A percentile compares a stretch with the other conserved stretches of the same genome.
These are phyloP conservation scores for Cantharis nigra DNA, from an alignment of 2,888 invertebrate species.

Conservation along the genomic window DNA sequence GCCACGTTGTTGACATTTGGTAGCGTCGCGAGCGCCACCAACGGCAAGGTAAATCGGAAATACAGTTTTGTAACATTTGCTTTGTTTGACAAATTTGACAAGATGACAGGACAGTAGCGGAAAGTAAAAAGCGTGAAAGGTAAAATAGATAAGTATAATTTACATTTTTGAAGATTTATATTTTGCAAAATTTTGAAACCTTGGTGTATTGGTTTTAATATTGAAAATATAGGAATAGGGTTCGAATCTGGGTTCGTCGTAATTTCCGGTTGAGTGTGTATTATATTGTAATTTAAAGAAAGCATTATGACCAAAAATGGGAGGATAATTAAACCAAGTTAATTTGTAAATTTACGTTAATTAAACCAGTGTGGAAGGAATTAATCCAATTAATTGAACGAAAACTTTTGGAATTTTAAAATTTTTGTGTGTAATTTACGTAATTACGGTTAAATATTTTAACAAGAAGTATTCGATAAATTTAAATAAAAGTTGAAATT, in stretches of 20 bases:
- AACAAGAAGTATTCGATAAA: not conserved
- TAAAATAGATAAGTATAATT: too few species aligned
- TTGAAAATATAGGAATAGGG: too few species aligned
- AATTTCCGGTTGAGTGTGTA: not conserved
- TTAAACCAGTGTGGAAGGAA: constrained; percentile 34
- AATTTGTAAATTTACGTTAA: constrained; percentile 47
- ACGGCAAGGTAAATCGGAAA: too few species aligned
- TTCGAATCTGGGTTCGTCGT: not conserved
- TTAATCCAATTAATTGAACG: not conserved
- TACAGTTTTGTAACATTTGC: too few species aligned
- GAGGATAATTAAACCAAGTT: constrained; percentile 42
- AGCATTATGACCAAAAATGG: constrained; percentile 3
- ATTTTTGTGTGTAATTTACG: not conserved
- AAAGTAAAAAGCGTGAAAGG: too few species aligned
- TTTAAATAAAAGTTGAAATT: not conserved
- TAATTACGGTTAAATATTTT: not conserved
- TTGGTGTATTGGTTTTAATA: too few species aligned
- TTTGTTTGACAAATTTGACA: too few species aligned
- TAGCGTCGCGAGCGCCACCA: too few species aligned
- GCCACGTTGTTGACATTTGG: too few species aligned
- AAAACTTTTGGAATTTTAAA: not conserved
- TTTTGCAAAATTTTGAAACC: too few species aligned
- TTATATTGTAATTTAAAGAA: not conserved
- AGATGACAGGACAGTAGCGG: too few species aligned
- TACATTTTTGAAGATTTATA: too few species aligned